Percentiles rank a stretch among this genome's conserved stretches.
Evolutionary conservation across 2,888 invertebrate genomes (phyloP).

Genomic region (Heteropelma amictum): DNA sequence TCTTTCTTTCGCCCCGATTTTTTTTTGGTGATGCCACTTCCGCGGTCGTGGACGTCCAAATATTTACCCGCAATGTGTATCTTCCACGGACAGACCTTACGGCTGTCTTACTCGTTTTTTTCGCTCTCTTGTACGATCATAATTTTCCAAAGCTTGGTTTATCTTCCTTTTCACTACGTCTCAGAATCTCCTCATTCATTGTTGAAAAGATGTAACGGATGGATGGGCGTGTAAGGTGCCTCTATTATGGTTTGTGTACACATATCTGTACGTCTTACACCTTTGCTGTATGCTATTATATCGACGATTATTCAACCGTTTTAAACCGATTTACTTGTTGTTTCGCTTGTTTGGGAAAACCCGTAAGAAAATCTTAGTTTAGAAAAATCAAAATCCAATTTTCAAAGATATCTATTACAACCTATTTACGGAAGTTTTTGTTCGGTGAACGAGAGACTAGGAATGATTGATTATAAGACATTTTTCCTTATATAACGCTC

Average conservation of each 20-base stretch:
- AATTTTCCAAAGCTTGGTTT: slow-evolving; percentile 39
- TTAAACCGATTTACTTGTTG: slow-evolving; percentile 28
- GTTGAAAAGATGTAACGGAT: slow-evolving; percentile 52
- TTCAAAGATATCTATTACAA: not conserved
- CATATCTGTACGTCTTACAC: not conserved
- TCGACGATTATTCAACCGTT: too few species aligned
- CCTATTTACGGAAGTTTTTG: too few species aligned
- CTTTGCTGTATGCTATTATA: slow-evolving; percentile 28
- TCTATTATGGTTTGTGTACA: slow-evolving; percentile 47
- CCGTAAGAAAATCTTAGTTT: not conserved
- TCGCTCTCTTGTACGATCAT: not conserved
- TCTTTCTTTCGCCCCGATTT: slow-evolving; percentile 30
- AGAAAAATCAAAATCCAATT: not conserved
- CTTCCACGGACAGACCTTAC: slow-evolving; percentile 56
- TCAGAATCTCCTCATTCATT: slow-evolving; percentile 36
- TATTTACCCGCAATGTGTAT: slow-evolving; percentile 72
- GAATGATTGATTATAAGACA: too few species aligned
- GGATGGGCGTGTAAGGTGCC: slow-evolving; percentile 54
- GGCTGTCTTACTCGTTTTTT: slow-evolving; percentile 19
- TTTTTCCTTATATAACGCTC: slow-evolving; percentile 36
- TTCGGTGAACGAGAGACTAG: too few species aligned
- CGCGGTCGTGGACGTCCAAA: slow-evolving; percentile 72
- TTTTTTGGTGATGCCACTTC: slow-evolving; percentile 58
- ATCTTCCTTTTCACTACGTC: slow-evolving; percentile 42
- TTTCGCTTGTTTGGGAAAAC: too few species aligned